These are phyloP conservation scores for Rhagonycha fulva DNA, from an alignment of 2,888 invertebrate species.

Conservation along the genomic window DNA sequence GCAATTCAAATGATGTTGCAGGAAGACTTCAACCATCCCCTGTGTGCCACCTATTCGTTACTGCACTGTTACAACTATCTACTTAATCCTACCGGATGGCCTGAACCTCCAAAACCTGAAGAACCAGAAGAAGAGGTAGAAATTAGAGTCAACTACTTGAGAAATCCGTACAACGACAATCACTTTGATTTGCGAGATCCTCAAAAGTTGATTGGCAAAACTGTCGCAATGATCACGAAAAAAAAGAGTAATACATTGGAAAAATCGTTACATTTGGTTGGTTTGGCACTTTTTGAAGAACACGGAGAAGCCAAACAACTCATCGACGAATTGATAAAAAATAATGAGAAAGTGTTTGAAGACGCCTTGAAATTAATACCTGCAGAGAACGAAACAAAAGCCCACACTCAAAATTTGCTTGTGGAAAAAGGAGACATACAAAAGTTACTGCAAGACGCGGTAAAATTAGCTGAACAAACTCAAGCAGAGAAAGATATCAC, in stretches of 20 bases:
- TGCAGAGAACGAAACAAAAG: constrained; percentile 43
- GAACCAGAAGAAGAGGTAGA: constrained; percentile 56
- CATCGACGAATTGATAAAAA: constrained; percentile 35
- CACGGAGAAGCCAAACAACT: constrained; percentile 40
- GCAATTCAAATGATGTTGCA: constrained; percentile 85
- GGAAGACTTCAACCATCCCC: constrained; percentile 78
- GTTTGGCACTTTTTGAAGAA: constrained; percentile 50
- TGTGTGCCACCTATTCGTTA: constrained; percentile 70
- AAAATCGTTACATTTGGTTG: constrained; percentile 54
- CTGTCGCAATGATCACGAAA: constrained; percentile 67
- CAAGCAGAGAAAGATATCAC: constrained; percentile 63
- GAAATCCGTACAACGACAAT: constrained; percentile 85
- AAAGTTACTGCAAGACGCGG: constrained; percentile 56
- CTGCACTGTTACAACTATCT: constrained; percentile 78
- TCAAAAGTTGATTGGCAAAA: constrained; percentile 79
- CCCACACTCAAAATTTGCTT: constrained; percentile 35
- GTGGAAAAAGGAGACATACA: constrained; percentile 48
- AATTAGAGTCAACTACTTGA: constrained; percentile 75
- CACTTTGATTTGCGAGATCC: constrained; percentile 85
- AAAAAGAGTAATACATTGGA: constrained; percentile 58
- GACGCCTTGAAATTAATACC: constrained; percentile 53
- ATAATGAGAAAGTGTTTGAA: constrained; percentile 49
- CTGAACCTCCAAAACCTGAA: constrained; percentile 46
- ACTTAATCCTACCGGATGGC: constrained; percentile 58
- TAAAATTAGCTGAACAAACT: constrained; percentile 62